Conservation (phyloP, 1,140 invertebrate genomes). For the Hylaeus anthracinus region DNA sequence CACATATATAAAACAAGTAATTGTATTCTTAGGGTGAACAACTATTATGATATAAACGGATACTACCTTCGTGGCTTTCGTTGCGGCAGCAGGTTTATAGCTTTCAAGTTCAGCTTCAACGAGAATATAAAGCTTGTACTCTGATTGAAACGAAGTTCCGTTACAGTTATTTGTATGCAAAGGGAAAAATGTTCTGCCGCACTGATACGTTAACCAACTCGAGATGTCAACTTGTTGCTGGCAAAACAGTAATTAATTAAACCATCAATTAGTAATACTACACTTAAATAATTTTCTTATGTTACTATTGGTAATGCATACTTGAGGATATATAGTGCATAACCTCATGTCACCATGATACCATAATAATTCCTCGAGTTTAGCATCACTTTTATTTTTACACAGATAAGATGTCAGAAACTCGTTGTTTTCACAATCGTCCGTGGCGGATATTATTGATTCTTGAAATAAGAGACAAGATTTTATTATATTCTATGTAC, state of each 20-base stretch:
- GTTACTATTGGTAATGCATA: constrained; percentile 63
- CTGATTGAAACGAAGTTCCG: constrained; percentile 58
- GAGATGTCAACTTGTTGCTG: constrained; percentile 80
- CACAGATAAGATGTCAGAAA: constrained; percentile 81
- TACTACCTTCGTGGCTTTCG: constrained; percentile 73
- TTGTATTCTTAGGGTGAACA: background rate
- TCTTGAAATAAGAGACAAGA: constrained; percentile 64
- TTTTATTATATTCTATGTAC: constrained; percentile 5
- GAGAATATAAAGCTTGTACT: constrained; percentile 78
- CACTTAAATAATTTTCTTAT: constrained; percentile 64
- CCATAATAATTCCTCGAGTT: constrained; percentile 82
- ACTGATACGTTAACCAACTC: constrained; percentile 81
- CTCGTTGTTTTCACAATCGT: constrained; percentile 53
- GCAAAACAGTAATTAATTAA: constrained; percentile 58
- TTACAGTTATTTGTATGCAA: constrained; percentile 73
- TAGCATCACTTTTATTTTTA: constrained; percentile 79
- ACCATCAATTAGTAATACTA: constrained; percentile 27
- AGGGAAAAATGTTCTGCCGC: constrained; percentile 80
- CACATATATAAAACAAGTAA: background rate
- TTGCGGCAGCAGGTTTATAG: constrained; percentile 67
- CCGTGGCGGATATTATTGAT: constrained; percentile 52
- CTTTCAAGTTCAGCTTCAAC: constrained; percentile 79
- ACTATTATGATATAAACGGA: background rate
- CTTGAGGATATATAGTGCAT: constrained; percentile 81
- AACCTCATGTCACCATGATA: constrained; percentile 79